Evolutionary conservation across 2,888 invertebrate species (phyloP).

Genomic region (Leptarthrus brevirostris): DNA sequence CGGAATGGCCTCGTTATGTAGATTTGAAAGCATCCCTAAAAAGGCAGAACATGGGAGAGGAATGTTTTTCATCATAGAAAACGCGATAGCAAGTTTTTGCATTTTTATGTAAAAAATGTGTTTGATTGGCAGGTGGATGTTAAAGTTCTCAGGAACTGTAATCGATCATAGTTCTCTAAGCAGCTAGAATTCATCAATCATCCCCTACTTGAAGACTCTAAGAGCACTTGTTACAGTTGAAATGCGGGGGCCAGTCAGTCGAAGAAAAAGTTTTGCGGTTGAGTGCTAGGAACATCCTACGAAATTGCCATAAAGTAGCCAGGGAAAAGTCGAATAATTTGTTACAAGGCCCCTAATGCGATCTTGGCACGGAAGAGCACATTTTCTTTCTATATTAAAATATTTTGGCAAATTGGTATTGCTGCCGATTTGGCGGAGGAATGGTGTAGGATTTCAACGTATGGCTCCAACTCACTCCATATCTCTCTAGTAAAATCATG

Average conservation of each 20-base stretch:
- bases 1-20: constrained; percentile 41
- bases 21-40: constrained; percentile 19
- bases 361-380: neutral
- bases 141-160: constrained; percentile 39
- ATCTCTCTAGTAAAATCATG: too few species aligned
- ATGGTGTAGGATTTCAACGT: too few species aligned
- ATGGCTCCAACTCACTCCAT: too few species aligned
- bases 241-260: constrained; percentile 14
- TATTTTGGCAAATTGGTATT: constrained; percentile 7
- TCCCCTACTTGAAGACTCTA: constrained; percentile 11
- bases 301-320: constrained; percentile 14
- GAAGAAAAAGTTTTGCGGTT: constrained; percentile 33
- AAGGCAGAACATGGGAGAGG: constrained; percentile 24
- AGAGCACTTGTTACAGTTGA: constrained; percentile 39
- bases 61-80: neutral
- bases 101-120: constrained; percentile 11
- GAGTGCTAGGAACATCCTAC: constrained; percentile 13
- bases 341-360: constrained; percentile 25
- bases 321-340: constrained; percentile 35
- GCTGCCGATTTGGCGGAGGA: neutral
- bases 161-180: constrained; percentile 43
- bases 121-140: constrained; percentile 41
- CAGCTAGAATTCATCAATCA: constrained; percentile 36
- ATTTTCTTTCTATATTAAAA: constrained; percentile 36
- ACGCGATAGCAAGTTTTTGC: constrained; percentile 34